These are phyloP conservation scores for Pammene aurita DNA, from an alignment of 2,888 invertebrate species.

Conservation along the genomic window DNA sequence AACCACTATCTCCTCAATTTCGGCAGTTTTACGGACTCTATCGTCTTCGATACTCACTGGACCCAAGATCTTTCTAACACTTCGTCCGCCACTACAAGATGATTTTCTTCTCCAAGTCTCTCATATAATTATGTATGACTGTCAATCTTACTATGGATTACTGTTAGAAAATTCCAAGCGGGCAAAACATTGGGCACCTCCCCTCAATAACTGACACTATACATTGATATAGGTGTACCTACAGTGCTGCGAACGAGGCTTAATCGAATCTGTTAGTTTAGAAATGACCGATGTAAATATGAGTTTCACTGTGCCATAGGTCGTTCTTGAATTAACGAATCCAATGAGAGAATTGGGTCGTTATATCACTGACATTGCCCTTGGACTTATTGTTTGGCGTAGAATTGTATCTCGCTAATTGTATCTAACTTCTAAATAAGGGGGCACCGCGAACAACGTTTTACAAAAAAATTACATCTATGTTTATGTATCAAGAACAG, in stretches of 20 bases:
- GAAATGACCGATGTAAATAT: neutral
- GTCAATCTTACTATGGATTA: too few relatives aligned
- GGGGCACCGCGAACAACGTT: too few relatives aligned
- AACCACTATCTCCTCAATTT: too few relatives aligned
- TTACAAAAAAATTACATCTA: too few relatives aligned
- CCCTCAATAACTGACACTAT: neutral
- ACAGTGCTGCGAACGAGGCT: neutral
- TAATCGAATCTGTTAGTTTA: neutral
- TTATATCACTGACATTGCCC: conserved; percentile 34
- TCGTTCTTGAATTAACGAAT: neutral
- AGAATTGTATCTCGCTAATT: neutral
- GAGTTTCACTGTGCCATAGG: neutral
- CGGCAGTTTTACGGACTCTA: too few relatives aligned
- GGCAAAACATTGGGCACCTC: neutral
- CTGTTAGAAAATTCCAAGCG: neutral
- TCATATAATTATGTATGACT: too few relatives aligned
- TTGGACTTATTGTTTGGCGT: conserved; percentile 18
- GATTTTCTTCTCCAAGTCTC: too few relatives aligned
- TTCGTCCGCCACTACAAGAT: too few relatives aligned
- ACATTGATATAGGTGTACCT: neutral
- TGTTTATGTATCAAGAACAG: too few relatives aligned
- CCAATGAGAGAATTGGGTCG: conserved; percentile 32
- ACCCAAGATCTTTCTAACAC: too few relatives aligned
- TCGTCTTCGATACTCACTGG: too few relatives aligned
- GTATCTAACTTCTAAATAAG: neutral